phyloP scores from a whole-genome alignment of 2,113 vertebrate genomes.

The rat (Rattus norvegicus) region GRCr8 NC_086024.1:26561001-26561500 shows the following conservation, averaged over 20 bases:
- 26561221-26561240: not conserved
- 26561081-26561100: not conserved
- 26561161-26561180: not conserved
- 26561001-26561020: not conserved
- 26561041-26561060: not conserved
- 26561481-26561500: not conserved
- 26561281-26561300: not conserved
- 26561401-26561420: not conserved
- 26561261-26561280: not conserved
- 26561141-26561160: not conserved
- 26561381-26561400: not conserved
- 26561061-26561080: not conserved
- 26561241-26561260: not conserved
- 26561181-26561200: not conserved
- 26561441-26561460: not conserved
- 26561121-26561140: not conserved
- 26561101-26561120: not conserved
- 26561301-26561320: not conserved
- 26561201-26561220: not conserved
- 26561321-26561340: conserved; percentile 19
- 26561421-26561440: conserved; percentile 39
- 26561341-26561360: not conserved
- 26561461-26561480: conserved; percentile 23
- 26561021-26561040: not conserved
- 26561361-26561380: conserved; percentile 14